Evolutionary conservation across 1,140 invertebrate species (phyloP).

Genomic region (Calliphora vicina): DNA sequence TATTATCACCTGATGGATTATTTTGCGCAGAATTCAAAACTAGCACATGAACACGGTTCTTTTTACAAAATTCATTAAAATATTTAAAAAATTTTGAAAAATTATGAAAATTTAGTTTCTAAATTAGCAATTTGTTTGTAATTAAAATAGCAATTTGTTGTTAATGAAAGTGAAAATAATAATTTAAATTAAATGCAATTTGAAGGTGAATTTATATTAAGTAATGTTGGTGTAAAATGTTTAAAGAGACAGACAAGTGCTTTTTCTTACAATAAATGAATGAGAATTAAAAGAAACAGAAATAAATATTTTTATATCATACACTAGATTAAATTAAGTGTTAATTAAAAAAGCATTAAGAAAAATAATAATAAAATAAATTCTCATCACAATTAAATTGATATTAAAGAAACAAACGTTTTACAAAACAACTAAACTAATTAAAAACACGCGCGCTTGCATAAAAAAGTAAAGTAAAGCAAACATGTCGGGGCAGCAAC

Average conservation of each 20-base stretch:
- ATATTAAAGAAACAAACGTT: not conserved
- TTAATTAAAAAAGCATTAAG: not conserved
- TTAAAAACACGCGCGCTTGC: not conserved
- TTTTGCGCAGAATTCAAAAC: not conserved
- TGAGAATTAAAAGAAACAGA: not conserved
- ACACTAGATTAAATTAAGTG: too few relatives aligned
- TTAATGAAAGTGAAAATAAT: not conserved
- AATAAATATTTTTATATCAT: not conserved
- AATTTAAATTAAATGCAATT: too few relatives aligned
- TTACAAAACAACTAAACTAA: not conserved
- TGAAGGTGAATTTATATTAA: not conserved
- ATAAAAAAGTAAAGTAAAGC: not conserved
- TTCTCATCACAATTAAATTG: not conserved
- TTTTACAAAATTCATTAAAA: not conserved
- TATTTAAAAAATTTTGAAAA: not conserved
- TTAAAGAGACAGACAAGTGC: not conserved
- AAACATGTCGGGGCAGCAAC: constrained; percentile 68
- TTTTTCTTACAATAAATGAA: not conserved
- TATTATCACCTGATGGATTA: not conserved
- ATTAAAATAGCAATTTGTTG: not conserved
- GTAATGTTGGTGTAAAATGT: not conserved
- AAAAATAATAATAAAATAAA: not conserved
- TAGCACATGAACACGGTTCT: not conserved
- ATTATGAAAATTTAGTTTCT: not conserved
- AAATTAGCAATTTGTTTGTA: not conserved